Evolutionary conservation across 2,888 invertebrate genomes (phyloP).

Genomic region (Clostera curtula): DNA sequence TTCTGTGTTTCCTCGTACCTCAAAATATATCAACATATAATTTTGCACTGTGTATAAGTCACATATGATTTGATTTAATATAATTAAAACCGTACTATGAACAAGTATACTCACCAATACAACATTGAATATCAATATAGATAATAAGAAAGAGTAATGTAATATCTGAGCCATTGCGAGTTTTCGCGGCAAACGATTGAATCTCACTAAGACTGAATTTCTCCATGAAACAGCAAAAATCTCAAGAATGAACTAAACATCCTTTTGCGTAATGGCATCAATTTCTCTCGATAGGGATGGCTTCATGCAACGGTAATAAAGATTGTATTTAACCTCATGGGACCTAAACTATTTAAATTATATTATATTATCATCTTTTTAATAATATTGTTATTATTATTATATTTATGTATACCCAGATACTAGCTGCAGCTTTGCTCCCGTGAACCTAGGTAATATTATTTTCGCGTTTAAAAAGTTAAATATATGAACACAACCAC

Average conservation of each 20-base stretch:
- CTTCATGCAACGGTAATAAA: slow-evolving; percentile 12
- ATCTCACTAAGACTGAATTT: slow-evolving; percentile 20
- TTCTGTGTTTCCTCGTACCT: slow-evolving; percentile 2
- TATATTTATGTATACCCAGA: slow-evolving; percentile 2
- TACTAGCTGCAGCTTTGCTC: too few species aligned
- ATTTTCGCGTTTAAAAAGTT: too few species aligned
- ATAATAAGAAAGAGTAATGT: slow-evolving; percentile 20
- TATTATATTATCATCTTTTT: too few species aligned
- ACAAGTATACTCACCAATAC: slow-evolving; percentile 20
- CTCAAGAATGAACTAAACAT: slow-evolving; percentile 44
- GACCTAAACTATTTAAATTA: too few species aligned
- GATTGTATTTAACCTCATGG: too few species aligned
- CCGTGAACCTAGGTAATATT: too few species aligned
- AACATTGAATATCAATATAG: slow-evolving; percentile 17
- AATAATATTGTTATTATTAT: too few species aligned
- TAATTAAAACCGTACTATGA: too few species aligned
- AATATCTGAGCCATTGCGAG: slow-evolving; percentile 32
- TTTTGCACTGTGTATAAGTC: slow-evolving; percentile 1
- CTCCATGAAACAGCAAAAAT: slow-evolving; percentile 25
- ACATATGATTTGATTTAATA: too few species aligned
- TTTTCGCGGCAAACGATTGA: slow-evolving; percentile 18
- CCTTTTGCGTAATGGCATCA: slow-evolving; percentile 28
- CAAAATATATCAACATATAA: neutral
- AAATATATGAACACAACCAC: too few species aligned
- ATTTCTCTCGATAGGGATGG: slow-evolving; percentile 19